Percentiles rank a stretch among this genome's conserved stretches.
phyloP scores from a whole-genome alignment of 2,888 invertebrate genomes.

The Rutpela maculata region DNA sequence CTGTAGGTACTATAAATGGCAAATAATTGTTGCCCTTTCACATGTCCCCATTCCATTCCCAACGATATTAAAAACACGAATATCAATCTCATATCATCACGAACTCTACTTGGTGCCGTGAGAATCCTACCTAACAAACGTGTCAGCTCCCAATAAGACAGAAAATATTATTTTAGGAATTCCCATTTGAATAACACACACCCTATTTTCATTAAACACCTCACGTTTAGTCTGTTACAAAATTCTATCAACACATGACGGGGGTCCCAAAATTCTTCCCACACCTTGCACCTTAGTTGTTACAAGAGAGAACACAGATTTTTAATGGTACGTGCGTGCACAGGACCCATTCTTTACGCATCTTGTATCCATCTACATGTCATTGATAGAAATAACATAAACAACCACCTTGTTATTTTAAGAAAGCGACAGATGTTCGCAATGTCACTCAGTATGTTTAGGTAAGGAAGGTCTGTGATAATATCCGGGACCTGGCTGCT shows the following conservation, averaged over 20 bases:
- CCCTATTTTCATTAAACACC: conserved; percentile 23
- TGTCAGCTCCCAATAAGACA: neutral
- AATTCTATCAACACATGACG: conserved; percentile 37
- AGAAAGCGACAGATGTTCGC: conserved; percentile 55
- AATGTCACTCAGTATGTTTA: conserved; percentile 39
- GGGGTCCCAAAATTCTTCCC: conserved; percentile 16
- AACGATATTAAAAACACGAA: neutral
- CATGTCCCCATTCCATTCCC: neutral
- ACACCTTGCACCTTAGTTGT: conserved; percentile 41
- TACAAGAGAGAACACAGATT: conserved; percentile 42
- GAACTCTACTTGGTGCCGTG: neutral
- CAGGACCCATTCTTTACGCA: conserved; percentile 9
- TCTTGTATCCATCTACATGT: conserved; percentile 34
- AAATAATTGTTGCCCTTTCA: neutral
- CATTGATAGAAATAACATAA: conserved; percentile 52
- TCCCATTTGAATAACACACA: neutral
- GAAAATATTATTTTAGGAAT: conserved; percentile 1
- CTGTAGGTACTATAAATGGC: too few relatives aligned
- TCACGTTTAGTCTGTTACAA: neutral
- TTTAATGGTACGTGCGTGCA: conserved; percentile 40
- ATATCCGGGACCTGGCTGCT: conserved; percentile 39
- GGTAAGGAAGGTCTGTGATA: conserved; percentile 29
- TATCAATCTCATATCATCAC: neutral
- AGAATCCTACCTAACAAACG: neutral
- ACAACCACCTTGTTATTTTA: conserved; percentile 60